Percentiles rank a stretch among this genome's conserved stretches.
Evolutionary conservation across 2,888 invertebrate genomes (phyloP).

Genomic region (Ophion ventricosus): DNA sequence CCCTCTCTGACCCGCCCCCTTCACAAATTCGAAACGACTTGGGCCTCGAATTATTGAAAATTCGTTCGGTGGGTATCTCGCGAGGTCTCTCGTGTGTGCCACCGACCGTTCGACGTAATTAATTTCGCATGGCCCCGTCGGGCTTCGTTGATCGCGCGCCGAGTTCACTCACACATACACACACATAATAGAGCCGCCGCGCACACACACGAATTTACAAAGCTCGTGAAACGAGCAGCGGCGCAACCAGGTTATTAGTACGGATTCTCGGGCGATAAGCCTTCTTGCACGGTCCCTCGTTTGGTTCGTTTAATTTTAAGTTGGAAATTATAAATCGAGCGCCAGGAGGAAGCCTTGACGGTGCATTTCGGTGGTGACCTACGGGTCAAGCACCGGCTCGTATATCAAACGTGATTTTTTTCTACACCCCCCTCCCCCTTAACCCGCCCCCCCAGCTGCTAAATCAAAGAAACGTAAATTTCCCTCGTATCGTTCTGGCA

Average conservation of each 20-base stretch:
- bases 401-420: slow-evolving; percentile 40
- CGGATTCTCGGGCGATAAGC: slow-evolving; percentile 51
- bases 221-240: slow-evolving; percentile 9
- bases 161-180: neutral
- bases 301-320: slow-evolving; percentile 44
- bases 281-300: slow-evolving; percentile 26
- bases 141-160: slow-evolving; percentile 62
- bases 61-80: slow-evolving; percentile 39
- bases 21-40: slow-evolving; percentile 47
- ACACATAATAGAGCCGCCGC: neutral
- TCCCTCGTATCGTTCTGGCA: neutral
- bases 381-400: slow-evolving; percentile 34
- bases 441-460: neutral
- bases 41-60: slow-evolving; percentile 64
- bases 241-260: slow-evolving; percentile 36
- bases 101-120: slow-evolving; percentile 71
- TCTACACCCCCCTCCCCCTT: neutral
- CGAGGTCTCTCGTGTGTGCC: slow-evolving; percentile 28
- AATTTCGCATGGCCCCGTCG: slow-evolving; percentile 71
- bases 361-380: slow-evolving; percentile 39
- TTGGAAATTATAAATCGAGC: slow-evolving; percentile 37
- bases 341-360: slow-evolving; percentile 25
- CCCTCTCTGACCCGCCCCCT: neutral
- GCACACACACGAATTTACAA: slow-evolving; percentile 21
- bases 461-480: slow-evolving; percentile 32